Evolutionary conservation across 2,113 vertebrate species (phyloP).

Genomic region (Lates calcarifer): DNA sequence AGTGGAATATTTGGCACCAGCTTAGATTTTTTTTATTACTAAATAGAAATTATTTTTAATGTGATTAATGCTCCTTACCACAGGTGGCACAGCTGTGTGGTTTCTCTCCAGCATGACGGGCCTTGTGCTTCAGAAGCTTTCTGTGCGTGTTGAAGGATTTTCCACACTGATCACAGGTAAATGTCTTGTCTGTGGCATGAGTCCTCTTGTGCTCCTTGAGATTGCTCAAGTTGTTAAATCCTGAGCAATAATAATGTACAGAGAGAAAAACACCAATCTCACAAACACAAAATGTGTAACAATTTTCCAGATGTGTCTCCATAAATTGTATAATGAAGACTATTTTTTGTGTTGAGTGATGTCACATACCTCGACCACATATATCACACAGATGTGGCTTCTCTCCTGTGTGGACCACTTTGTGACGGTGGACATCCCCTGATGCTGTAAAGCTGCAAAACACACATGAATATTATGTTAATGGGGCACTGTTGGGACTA

Average conservation of each 20-base stretch:
- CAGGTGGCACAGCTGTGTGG: constrained; percentile 94
- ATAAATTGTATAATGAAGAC: neutral
- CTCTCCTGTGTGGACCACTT: constrained; percentile 96
- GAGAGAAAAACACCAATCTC: neutral
- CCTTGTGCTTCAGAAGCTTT: constrained; percentile 93
- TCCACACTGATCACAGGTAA: constrained; percentile 96
- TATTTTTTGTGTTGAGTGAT: neutral
- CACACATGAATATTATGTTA: neutral
- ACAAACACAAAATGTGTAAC: neutral
- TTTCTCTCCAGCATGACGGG: constrained; percentile 92
- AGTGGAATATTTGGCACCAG: neutral
- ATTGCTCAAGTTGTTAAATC: constrained; percentile 97
- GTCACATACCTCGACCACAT: constrained; percentile 91
- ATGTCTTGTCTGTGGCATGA: constrained; percentile 91
- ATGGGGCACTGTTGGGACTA: neutral
- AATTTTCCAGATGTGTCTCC: neutral
- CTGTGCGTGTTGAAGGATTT: constrained; percentile 97
- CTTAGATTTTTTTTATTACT: neutral
- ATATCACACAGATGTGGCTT: constrained; percentile 97
- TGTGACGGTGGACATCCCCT: constrained; percentile 96
- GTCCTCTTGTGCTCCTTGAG: constrained; percentile 98
- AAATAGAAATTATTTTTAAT: neutral
- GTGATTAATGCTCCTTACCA: constrained; percentile 79
- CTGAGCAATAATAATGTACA: constrained; percentile 74
- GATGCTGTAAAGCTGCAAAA: constrained; percentile 93